Conservation (phyloP, 1,140 invertebrate species). For the Onthophagus taurus region DNA sequence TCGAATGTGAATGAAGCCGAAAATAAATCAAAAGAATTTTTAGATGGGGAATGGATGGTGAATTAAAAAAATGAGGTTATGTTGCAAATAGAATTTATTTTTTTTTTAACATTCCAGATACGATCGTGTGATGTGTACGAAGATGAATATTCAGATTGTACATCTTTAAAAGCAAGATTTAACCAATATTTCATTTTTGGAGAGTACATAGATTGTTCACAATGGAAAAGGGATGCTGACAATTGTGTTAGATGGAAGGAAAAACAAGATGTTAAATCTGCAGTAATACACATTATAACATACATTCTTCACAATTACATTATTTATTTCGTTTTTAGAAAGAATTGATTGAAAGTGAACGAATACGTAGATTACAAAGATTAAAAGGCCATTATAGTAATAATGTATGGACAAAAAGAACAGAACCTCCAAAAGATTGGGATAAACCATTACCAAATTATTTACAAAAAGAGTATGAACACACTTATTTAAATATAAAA, state of each 20-base stretch:
- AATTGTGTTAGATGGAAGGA: slow-evolving; percentile 63
- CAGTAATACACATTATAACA: slow-evolving; percentile 29
- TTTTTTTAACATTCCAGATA: slow-evolving; percentile 43
- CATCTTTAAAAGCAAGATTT: slow-evolving; percentile 59
- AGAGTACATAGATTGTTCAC: slow-evolving; percentile 56
- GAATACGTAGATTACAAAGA: slow-evolving; percentile 47
- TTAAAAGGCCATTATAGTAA: slow-evolving; percentile 59
- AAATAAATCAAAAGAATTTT: slow-evolving; percentile 10
- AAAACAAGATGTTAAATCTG: slow-evolving; percentile 51
- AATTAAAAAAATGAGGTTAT: slow-evolving; percentile 11
- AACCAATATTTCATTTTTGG: slow-evolving; percentile 81
- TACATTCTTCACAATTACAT: slow-evolving; percentile 11
- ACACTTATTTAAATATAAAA: slow-evolving; percentile 55
- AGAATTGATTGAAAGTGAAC: slow-evolving; percentile 62
- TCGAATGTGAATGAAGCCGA: slow-evolving; percentile 13
- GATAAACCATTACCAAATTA: slow-evolving; percentile 64
- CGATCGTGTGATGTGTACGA: slow-evolving; percentile 62
- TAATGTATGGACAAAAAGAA: slow-evolving; percentile 66
- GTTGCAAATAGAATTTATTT: too few species aligned
- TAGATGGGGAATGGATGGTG: slow-evolving; percentile 33
- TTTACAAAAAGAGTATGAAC: slow-evolving; percentile 54
- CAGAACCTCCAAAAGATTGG: slow-evolving; percentile 70
- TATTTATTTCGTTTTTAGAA: slow-evolving; percentile 53
- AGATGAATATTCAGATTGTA: slow-evolving; percentile 72
- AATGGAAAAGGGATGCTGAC: slow-evolving; percentile 67